These are phyloP conservation scores for Uloborus diversus DNA, from an alignment of 1,140 invertebrate species.

Conservation along the genomic window DNA sequence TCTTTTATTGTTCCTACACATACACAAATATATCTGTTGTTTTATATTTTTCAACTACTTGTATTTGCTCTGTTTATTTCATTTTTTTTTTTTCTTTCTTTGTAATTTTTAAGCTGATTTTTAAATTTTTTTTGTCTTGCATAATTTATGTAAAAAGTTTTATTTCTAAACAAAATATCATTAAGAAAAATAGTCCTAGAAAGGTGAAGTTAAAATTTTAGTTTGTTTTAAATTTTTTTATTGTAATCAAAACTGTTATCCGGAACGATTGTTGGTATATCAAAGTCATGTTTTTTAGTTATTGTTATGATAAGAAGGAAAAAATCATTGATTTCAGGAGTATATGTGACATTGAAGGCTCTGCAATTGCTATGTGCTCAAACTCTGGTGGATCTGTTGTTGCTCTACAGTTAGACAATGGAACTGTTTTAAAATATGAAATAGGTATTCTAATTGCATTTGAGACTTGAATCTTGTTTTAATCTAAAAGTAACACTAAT, in stretches of 20 bases:
- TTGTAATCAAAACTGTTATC: neutral
- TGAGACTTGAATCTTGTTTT: neutral
- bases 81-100: too few species aligned
- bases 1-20: too few species aligned
- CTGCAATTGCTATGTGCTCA: conserved; percentile 25
- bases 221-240: neutral
- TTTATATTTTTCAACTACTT: too few species aligned
- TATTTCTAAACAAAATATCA: too few species aligned
- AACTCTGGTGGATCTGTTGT: conserved; percentile 21
- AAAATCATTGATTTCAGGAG: neutral
- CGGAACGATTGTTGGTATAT: neutral
- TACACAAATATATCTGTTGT: too few species aligned
- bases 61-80: too few species aligned
- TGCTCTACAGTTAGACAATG: conserved; percentile 31
- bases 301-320: too few species aligned
- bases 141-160: too few species aligned
- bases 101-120: too few species aligned
- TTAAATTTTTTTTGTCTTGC: too few species aligned
- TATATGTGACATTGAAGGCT: neutral
- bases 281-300: neutral
- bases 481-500: neutral
- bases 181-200: too few species aligned
- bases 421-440: conserved; percentile 7
- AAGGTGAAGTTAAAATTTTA: too few species aligned
- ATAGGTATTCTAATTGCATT: neutral